Conservation (phyloP, 2,113 vertebrate genomes). For the Alces alces region DNA sequence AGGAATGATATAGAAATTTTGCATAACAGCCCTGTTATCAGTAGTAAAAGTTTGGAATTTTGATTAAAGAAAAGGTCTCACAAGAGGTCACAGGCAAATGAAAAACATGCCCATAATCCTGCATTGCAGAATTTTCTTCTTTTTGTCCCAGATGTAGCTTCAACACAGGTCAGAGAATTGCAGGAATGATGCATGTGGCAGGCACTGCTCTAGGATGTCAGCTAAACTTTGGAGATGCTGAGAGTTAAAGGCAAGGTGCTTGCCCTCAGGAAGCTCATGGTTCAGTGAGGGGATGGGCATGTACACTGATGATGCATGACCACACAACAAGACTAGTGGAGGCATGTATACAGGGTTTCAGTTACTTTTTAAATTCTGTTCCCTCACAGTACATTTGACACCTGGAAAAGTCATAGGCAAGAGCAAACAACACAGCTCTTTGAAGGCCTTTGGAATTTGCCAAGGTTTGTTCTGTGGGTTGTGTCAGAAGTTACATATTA, state of each 20-base stretch:
- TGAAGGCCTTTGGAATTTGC: slow-evolving; percentile 58
- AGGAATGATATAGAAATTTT: not conserved
- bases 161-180: fast-evolving
- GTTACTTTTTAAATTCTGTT: fast-evolving
- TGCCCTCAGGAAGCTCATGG: fast-evolving
- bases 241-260: not conserved
- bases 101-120: fast-evolving
- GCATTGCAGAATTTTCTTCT: not conserved
- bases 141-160: not conserved
- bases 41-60: no score
- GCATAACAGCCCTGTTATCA: not conserved
- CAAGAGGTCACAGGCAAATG: not conserved
- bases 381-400: not conserved
- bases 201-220: fast-evolving
- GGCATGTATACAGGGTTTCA: fast-evolving
- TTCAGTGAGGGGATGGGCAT: fast-evolving
- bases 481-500: slow-evolving; percentile 64
- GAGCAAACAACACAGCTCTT: slow-evolving; percentile 37
- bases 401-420: not conserved
- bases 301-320: fast-evolving
- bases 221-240: fast-evolving
- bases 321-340: fast-evolving
- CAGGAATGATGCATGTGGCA: fast-evolving
- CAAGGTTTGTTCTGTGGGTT: slow-evolving; percentile 61
- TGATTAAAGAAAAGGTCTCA: not conserved